Base-by-base conservation (phyloP, 2,797 vertebrate genomes). In the Pipistrellus nathusii region DNA sequence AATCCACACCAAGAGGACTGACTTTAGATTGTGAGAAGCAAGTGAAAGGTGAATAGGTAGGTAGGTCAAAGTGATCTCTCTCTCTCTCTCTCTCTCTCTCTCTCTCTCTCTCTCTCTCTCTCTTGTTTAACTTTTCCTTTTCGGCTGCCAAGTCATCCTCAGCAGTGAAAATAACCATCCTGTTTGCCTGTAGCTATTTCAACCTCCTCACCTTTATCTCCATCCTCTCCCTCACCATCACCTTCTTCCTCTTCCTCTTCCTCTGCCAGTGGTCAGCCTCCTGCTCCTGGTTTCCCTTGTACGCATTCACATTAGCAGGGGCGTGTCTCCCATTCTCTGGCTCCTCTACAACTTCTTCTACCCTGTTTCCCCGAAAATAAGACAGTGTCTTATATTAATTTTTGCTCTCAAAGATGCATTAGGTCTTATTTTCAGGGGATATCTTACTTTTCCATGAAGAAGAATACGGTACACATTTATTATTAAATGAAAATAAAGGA, bases 241-340 rank as follows among this genome's bases (percentile, higher is more conserved):
- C 35, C 23, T 15, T 41, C 44, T 23, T 62, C 44, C 48, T 66
- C 44, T 23, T 62, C 44, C 48, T 66, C 55, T 12, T 51, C 44
- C 32, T 73, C 30, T 27, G 2, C 44, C 44, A 8, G 20, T 48
- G 44, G 5, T 32, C 53, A 3, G 21, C 32, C 41, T 78, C 62
- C 44, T 66, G 46, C 13, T 80, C 46, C 5, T 5, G 3, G n/a
- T 48, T 46, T 66, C 3, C 2, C 35, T 30, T 10, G 0, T 46
- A 14, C 30, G 23, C 66, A 3, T 48, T 80, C 13, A 10, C 57
- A 30, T 18, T 8, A 20, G 25, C 44, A 27, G 66, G 23, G 18
- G 5, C 1, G 1, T 53, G 44, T 38, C 64, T 57, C 35, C 55
- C 92, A 35, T 21, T 30, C 73, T 71, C 53, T 17, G 13, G 51